Percentiles rank a stretch among this genome's conserved stretches.
Evolutionary conservation across 2,888 invertebrate species (phyloP).

Genomic region (Polydrusus tereticollis): DNA sequence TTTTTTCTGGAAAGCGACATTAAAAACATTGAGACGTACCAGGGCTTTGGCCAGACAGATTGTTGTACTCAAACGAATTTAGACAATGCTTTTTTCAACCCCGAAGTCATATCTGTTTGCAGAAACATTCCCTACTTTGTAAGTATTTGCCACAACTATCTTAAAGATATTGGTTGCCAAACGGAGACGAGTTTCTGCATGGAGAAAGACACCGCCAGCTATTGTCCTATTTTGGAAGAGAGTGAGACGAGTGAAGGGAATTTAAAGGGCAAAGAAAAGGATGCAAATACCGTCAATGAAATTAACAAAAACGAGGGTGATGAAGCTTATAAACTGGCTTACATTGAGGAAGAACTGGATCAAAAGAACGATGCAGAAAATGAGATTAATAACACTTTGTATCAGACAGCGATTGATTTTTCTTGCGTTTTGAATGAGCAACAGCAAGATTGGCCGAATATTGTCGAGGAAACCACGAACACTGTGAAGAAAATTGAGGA

Average conservation of each 20-base stretch:
- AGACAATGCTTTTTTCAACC: constrained; percentile 19
- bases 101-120: constrained; percentile 30
- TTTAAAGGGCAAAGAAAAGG: not conserved
- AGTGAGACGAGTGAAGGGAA: not conserved
- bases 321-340: constrained; percentile 34
- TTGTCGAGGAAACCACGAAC: constrained; percentile 48
- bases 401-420: constrained; percentile 40
- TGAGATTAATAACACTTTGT: constrained; percentile 23
- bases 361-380: not conserved
- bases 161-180: constrained; percentile 48
- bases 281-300: not conserved
- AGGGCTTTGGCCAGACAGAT: constrained; percentile 8
- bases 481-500: constrained; percentile 54
- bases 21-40: not conserved
- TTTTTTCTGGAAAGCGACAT: constrained; percentile 13
- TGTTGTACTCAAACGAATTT: constrained; percentile 25
- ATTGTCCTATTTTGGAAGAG: not conserved
- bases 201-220: not conserved
- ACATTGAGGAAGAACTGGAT: constrained; percentile 23
- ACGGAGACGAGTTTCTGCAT: constrained; percentile 40
- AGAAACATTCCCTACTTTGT: constrained; percentile 36
- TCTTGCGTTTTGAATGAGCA: constrained; percentile 31
- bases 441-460: constrained; percentile 30
- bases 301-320: not conserved
- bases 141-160: constrained; percentile 34